Base-by-base conservation (phyloP, 2,888 invertebrate species). In the Eubasilissa splendida region DNA sequence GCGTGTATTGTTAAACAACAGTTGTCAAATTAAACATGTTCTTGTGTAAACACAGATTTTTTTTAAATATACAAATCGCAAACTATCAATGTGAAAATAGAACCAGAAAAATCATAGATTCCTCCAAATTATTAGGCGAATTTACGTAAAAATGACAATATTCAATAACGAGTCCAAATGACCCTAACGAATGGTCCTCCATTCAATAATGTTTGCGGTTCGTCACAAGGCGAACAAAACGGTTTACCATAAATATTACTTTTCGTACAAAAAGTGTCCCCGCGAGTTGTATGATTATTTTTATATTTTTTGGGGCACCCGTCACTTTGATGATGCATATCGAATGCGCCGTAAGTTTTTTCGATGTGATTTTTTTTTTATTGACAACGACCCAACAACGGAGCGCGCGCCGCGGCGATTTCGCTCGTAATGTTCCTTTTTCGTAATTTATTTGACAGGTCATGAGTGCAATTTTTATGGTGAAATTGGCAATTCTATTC, bases 281-380 rank as follows among this genome's bases (percentile, higher is more conserved):
- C 50, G 63, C 52, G 74, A 52, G 68, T 74, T 12, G 56, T n/a
- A 58, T 73, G 56, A 58, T 73, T 31, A 58, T 54, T 56, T 82
- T 80, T 79, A 60, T 76, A 70, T 79, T 80, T 79, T 82, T 83
- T 79, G 59, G 66, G 77, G 77, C 83, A 83, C 83, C 83, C 83
- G 83, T 83, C 83, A 81, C 42, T 58, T 22, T 63, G 75, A 83
- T 79, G 83, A 81, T 83, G 83, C 83, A 83, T 83, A 83, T 75
- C 83, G 63, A 83, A 83, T 82, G 75, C 52, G 75, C 50, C 52
- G 52, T 60, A 75, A 5, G 53, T 75, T 75, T 60, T 59, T 14
- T 60, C 60, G 14, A 14, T 60, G 75, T 58, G 59, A 8, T 74
- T 74, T 74, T 74, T 74, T 74, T 73, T 71, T 31, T 50, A 74